Percentiles rank a stretch among this genome's conserved stretches.
Conservation (phyloP, 1,140 invertebrate species). For the Trichonephila clavata region DNA sequence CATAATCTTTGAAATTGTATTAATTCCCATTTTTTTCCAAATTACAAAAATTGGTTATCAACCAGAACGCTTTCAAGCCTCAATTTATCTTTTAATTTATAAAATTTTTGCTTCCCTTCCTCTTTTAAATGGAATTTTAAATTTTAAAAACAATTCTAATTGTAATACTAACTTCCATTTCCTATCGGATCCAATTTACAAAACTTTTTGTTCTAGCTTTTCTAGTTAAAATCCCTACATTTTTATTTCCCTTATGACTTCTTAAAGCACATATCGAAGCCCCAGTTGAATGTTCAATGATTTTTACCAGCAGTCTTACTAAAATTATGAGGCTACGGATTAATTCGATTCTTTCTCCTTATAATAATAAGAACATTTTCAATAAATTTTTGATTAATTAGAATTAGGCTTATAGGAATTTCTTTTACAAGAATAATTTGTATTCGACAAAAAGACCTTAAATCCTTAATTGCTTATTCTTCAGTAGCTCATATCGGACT, state of each 20-base stretch:
- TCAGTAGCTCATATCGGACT: too few species aligned
- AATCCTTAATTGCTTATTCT: too few species aligned
- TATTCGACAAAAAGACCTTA: too few species aligned
- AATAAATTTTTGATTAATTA: too few species aligned
- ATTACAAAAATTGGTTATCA: too few species aligned
- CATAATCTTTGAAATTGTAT: too few species aligned
- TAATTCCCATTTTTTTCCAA: too few species aligned
- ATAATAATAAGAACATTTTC: too few species aligned
- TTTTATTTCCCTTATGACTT: conserved; percentile 86
- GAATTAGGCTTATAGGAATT: too few species aligned
- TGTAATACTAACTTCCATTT: neutral
- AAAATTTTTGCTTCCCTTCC: too few species aligned
- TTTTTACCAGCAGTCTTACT: conserved; percentile 85
- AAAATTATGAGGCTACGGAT: conserved; percentile 84
- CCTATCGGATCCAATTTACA: neutral
- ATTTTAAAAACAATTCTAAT: neutral
- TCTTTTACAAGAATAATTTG: too few species aligned
- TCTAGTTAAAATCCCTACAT: conserved; percentile 87
- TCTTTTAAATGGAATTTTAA: conserved; percentile 14
- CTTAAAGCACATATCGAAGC: conserved; percentile 88
- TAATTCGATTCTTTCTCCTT: too few species aligned
- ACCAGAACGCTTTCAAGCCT: conserved; percentile 84
- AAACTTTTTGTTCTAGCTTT: conserved; percentile 84
- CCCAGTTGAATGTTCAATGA: conserved; percentile 86
- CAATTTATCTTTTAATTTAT: conserved; percentile 80